These are phyloP conservation scores for Drosophila robusta DNA, from an alignment of 2,888 invertebrate genomes.

Conservation along the genomic window DNA sequence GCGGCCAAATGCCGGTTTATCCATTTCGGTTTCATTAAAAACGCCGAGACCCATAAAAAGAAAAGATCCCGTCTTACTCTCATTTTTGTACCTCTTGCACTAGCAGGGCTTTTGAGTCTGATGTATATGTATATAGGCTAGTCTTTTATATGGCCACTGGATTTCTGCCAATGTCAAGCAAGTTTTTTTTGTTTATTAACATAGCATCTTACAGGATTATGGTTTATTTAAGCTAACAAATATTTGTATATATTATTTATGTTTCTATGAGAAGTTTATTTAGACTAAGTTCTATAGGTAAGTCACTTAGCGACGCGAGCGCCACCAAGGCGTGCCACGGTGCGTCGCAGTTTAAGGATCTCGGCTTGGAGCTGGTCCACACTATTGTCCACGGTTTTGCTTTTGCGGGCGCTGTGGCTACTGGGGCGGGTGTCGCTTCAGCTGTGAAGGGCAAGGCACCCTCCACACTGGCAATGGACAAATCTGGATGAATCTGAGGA, in stretches of 20 bases:
- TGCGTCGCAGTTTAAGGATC: slow-evolving; percentile 73
- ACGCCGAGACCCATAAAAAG: slow-evolving; percentile 36
- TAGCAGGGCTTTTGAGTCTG: neutral
- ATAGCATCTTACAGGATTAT: neutral
- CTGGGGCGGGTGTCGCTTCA: neutral
- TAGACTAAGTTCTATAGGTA: neutral
- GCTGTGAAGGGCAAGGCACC: slow-evolving; percentile 34
- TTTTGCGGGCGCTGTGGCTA: neutral
- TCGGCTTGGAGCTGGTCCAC: slow-evolving; percentile 77
- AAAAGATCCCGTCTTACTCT: neutral
- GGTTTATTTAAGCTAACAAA: neutral
- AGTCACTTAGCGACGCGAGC: slow-evolving; percentile 18
- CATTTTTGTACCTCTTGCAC: neutral
- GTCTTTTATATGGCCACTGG: no score
- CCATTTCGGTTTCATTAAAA: slow-evolving; percentile 50
- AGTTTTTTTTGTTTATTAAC: slow-evolving; percentile 26
- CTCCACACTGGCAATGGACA: slow-evolving; percentile 66
- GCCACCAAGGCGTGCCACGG: slow-evolving; percentile 70
- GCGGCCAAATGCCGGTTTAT: slow-evolving; percentile 33
- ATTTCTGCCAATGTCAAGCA: slow-evolving; percentile 1
- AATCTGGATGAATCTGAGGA: slow-evolving; percentile 63
- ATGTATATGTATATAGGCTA: no score
- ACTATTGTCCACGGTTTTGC: neutral
- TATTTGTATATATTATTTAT: neutral
- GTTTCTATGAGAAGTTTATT: neutral